Evolutionary conservation across 2,113 vertebrate genomes (phyloP), one percentile per base, ranked within the genome.

Genomic region (Cichladusa arquata): DNA sequence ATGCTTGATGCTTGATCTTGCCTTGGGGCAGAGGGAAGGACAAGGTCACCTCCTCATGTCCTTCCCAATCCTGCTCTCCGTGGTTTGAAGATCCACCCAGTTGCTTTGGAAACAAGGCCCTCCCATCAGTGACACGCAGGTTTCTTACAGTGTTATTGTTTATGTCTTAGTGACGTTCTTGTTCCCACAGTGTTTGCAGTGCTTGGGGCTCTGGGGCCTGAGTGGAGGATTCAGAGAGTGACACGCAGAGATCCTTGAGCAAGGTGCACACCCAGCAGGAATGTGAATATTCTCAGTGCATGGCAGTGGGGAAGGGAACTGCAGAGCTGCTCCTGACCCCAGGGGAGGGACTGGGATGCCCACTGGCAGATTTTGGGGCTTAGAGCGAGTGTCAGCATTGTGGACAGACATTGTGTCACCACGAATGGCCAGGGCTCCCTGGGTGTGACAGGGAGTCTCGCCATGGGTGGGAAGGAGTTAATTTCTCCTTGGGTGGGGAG

Each of bases 71-170:
- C 19, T 2, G 0, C 38, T 82, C 2, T 61, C 53, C 11, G 62
- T 25, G 57, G 42, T 87, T 94, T 83, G 58, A 82, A 76, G 86
- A 77, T 66, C 88, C 67, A 67, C 95, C 95, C 87, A 66, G 60
- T 87, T 78, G 44, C 76, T 88, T 15, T 62, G 76, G 76, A 93
- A 97, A 94, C 67, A 77, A 83, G 85, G 24, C 72, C 62, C 88
- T 94, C 76, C 88, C 88, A 48, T 31, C 0, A 1, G 48, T 93
- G 92, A 81, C 73, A 81, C 58, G 70, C 24, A 33, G 7, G 53
- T 56, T 92, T 61, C 40, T 92, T 57, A 44, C 48, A 29, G 20
- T 42, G 50, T 61, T 74, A 84, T 65, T 80, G 70, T 86, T 88
- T 82, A n/a, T 82, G 12, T 77, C 36, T 77, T 42, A 20, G 44